Evolutionary conservation across 2,113 vertebrate species (phyloP), one percentile per base, ranked within the genome.

Genomic region (Gallinago undulata): DNA sequence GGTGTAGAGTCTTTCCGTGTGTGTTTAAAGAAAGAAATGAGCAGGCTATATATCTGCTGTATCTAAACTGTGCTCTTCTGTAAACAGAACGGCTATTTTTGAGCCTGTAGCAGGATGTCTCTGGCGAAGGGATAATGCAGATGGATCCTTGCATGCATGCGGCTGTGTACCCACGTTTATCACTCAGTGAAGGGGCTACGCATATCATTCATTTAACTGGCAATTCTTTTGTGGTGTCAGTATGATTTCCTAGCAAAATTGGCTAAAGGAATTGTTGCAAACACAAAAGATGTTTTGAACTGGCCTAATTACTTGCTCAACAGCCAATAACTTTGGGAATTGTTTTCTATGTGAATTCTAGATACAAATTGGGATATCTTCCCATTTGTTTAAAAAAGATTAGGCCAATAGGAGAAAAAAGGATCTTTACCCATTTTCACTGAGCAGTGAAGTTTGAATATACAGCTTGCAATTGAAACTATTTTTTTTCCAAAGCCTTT

Each of bases 401-500:
- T 96, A 97, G 90, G 81, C 84, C 94, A 97, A 96, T 96, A 93
- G 70, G 87, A 91, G 77, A 89, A 94, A 84, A 96, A 96, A 89
- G 79, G 55, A 93, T 97, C 94, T 97, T 94, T 94, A 87, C 81
- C 83, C 73, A 84, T 95, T 89, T 97, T 97, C 96, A 91, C 86
- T 96, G 75, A 97, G 80, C 95, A 97, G 87, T 93, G 93, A 97
- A 97, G 97, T 98, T 96, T 96, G 93, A 97, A 95, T 97, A 96
- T 97, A 96, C 91, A 96, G 95, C 91, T 97, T 94, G 94, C 89
- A 97, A 96, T 81, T 89, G 90, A 94, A 97, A 89, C 84, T 88
- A 56, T 96, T 96, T 92, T 97, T 95, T 97, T 70, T 23, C 73
- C 80, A 97, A 97, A 97, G 93, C 97, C 96, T 98, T 91, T 96